Base-by-base conservation (phyloP, 2,888 invertebrate species). In the Eupithecia centaureata region DNA sequence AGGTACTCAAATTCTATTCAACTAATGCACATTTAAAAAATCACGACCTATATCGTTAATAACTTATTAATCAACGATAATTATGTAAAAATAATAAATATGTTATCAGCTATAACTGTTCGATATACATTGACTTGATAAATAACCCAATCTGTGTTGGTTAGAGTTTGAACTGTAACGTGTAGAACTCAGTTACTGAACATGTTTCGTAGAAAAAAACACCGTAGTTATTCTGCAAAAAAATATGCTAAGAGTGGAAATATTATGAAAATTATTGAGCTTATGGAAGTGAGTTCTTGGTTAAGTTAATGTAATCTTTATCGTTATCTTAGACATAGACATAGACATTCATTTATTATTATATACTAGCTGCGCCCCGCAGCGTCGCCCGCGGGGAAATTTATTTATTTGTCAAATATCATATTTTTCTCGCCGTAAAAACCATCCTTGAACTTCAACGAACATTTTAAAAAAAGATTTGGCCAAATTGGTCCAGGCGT, bases 251-350 rank as follows among this genome's bases (percentile, higher is more conserved):
- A 56, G 30, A 88, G 85, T 71, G 86, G 82, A 65, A 79, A 84
- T 70, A 79, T 86, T 71, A 85, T 84, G 2, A 54, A 83, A 74
- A 85, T 87, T 65, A 84, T 87, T 57, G 70, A 54, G 38, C 72
- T 86, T 54, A 68, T 86, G 61, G 80, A 85, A 73, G 87, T 88
- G 74, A 88, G 86, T 86, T n/a, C n/a, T n/a, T n/a, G n/a, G n/a
- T n/a, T n/a, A n/a, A n/a, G n/a, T n/a, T n/a, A n/a, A n/a, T n/a
- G n/a, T n/a, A n/a, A n/a, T n/a, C n/a, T n/a, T n/a, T n/a, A n/a
- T n/a, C n/a, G n/a, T n/a, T n/a, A n/a, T n/a, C n/a, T n/a, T n/a
- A n/a, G n/a, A n/a, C n/a, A n/a, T n/a, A n/a, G n/a, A n/a, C n/a
- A n/a, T n/a, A n/a, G n/a, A n/a, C n/a, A n/a, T n/a, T n/a, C n/a